Evolutionary conservation across 1,140 invertebrate species (phyloP), one percentile per base, ranked within the genome.

Genomic region (Ptiloglossa arizonensis): DNA sequence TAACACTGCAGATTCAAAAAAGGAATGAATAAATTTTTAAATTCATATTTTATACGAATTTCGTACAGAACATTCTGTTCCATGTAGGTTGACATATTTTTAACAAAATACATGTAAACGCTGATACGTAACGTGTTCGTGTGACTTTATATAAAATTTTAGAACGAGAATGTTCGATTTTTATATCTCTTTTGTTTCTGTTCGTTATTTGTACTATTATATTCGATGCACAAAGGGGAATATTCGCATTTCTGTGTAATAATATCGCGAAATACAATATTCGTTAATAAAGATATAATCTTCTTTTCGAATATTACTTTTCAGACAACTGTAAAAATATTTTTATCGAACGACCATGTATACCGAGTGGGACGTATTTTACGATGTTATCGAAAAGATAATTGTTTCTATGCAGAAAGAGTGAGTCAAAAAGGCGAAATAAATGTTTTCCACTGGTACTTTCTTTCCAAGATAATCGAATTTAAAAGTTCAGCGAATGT

Each of bases 71-170:
- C 41, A 29, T 71, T 71, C 19, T 35, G 29, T 48, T 46, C 46
- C 27, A 71, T 48, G 60, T 22, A 5, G 27, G 69, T 24, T 71
- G 35, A 71, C 56, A 60, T 29, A 71, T 71, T 70, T 70, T 59
- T 70, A 70, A 70, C 29, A 38, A 70, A 24, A 46, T 5, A 44
- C 44, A 46, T 17, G 27, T 70, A 29, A 17, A 27, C 56, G 56
- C 35, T 19, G 50, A n/a, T 6, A 17, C 8, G 22, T 9, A 15
- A 24, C 8, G n/a, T 1, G 9, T 24, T 4, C 15, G 46, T 48
- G 5, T 6, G 6, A 48, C 19, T 5, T 24, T 32, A 1, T 70
- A 59, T 22, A 13, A 44, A 70, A 29, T 44, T 59, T n/a, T 5
- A 13, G 38, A 5, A 59, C 27, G 38, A 11, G 11, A 13, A n/a